Evolutionary conservation across 2,888 invertebrate genomes (phyloP).

Genomic region (Hypomecis punctinalis): DNA sequence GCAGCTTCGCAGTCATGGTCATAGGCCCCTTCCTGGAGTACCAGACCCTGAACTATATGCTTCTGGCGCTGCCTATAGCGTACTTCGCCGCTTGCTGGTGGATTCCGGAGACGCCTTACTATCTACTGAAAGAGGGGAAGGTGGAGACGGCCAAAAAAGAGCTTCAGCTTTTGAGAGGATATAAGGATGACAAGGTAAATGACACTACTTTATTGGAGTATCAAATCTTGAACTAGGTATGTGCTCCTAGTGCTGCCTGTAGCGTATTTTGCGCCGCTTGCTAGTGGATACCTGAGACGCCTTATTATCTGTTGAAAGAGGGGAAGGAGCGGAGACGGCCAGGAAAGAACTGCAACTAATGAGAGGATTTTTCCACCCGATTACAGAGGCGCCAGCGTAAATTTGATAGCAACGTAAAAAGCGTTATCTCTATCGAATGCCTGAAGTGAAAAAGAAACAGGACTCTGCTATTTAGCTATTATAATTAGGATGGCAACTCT

Average conservation of each 20-base stretch:
- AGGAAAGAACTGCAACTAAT: no score
- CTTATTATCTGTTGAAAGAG: no score
- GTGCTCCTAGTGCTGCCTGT: conserved; percentile 18
- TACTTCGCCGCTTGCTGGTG: conserved; percentile 79
- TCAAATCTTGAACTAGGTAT: background rate
- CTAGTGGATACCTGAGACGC: no score
- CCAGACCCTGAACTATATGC: conserved; percentile 67
- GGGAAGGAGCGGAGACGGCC: no score
- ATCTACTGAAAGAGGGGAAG: conserved; percentile 79
- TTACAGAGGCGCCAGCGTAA: no score
- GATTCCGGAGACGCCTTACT: conserved; percentile 87
- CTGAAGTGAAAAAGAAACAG: no score
- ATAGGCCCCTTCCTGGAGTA: conserved; percentile 72
- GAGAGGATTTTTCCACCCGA: no score
- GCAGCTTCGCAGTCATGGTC: conserved; percentile 68
- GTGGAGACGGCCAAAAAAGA: conserved; percentile 71
- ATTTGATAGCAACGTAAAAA: no score
- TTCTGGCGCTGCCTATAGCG: conserved; percentile 70
- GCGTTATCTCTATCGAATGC: no score
- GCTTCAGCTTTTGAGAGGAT: conserved; percentile 69
- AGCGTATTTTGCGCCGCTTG: no score
- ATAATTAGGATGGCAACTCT: no score
- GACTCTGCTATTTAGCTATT: no score
- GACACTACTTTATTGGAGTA: background rate
- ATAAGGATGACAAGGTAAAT: conserved; percentile 59